Percentiles rank a stretch among this genome's conserved stretches.
Conservation (phyloP, 2,797 vertebrate genomes). For the Poeciliopsis presidionis region DNA sequence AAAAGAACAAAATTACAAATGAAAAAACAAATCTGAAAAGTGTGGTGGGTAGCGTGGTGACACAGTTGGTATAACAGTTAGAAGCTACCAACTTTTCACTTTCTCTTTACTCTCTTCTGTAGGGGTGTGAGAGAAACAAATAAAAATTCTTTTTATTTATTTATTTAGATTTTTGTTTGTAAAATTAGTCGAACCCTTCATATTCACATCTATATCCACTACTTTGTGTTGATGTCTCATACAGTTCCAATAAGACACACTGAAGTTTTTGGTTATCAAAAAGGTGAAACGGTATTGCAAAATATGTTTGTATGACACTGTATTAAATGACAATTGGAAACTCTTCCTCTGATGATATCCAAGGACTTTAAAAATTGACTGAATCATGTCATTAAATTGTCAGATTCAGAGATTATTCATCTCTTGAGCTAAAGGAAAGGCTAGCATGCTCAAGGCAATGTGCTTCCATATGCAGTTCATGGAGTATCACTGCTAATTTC, state of each 20-base stretch:
- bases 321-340: not conserved
- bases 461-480: conserved; percentile 3
- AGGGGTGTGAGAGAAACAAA: not conserved
- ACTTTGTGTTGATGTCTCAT: not conserved
- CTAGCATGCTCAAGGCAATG: conserved; percentile 6
- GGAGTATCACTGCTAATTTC: conserved; percentile 8
- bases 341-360: not conserved
- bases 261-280: not conserved
- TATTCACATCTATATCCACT: not conserved
- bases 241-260: not conserved
- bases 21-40: not conserved
- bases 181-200: not conserved
- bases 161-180: not conserved
- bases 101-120: not conserved
- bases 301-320: not conserved
- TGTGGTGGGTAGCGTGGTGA: not conserved
- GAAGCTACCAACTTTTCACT: not conserved
- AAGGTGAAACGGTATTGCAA: not conserved
- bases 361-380: not conserved
- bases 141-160: not conserved
- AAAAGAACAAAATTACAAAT: not conserved
- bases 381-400: not conserved
- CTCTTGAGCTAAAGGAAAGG: conserved; percentile 6
- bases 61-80: not conserved
- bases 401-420: conserved; percentile 6